Percentiles rank a stretch among this genome's conserved stretches.
Evolutionary conservation across 2,113 vertebrate species (phyloP).

Genomic region (Ia io): DNA sequence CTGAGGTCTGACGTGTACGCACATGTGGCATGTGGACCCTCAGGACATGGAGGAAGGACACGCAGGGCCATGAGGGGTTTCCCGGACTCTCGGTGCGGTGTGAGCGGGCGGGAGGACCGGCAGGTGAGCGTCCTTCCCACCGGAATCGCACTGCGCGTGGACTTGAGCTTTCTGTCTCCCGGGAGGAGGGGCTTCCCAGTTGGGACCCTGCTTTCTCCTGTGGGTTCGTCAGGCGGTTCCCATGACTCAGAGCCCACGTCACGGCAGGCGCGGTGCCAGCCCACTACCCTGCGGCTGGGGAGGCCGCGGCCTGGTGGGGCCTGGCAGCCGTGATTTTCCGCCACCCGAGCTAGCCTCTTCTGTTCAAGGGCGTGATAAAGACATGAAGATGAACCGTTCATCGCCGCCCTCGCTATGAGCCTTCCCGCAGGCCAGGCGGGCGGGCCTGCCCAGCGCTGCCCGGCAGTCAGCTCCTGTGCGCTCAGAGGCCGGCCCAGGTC

Average conservation of each 20-base stretch:
- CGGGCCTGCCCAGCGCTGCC: background rate
- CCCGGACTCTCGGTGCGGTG: background rate
- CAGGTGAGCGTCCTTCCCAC: too few relatives aligned
- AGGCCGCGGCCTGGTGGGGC: background rate
- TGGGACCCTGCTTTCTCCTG: too few relatives aligned
- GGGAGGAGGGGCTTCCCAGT: too few relatives aligned
- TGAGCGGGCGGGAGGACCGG: rapidly evolving
- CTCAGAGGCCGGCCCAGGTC: background rate
- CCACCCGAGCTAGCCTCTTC: background rate
- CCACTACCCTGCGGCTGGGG: background rate
- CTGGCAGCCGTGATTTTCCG: background rate
- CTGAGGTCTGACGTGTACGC: background rate
- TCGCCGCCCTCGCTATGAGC: background rate
- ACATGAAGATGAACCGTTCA: background rate
- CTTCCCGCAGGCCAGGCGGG: constrained; percentile 52
- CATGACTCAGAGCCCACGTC: rapidly evolving
- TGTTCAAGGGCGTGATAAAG: constrained; percentile 38
- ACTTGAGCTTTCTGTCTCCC: too few relatives aligned
- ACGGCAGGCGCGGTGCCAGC: rapidly evolving
- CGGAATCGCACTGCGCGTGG: too few relatives aligned
- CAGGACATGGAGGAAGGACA: background rate
- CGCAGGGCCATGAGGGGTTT: rapidly evolving
- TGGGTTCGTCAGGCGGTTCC: background rate
- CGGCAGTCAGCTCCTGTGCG: constrained; percentile 20
- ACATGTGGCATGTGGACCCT: background rate